phyloP scores from a whole-genome alignment of 1,140 invertebrate genomes.

The Cataglyphis hispanica region DNA sequence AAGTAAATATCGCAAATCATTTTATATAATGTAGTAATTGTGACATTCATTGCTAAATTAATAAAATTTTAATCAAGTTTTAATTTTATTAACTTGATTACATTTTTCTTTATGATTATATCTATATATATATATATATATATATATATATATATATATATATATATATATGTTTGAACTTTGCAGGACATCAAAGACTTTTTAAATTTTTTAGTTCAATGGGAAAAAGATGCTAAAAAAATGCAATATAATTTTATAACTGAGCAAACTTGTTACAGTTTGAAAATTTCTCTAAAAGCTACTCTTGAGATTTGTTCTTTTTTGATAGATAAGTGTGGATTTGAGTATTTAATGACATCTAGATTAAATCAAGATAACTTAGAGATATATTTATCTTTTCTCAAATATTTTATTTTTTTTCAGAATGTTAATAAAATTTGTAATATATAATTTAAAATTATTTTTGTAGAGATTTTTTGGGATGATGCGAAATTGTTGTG shows the following conservation, averaged over 20 bases:
- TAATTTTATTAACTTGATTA: background rate
- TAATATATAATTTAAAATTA: background rate
- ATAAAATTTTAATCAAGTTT: background rate
- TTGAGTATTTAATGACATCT: constrained; percentile 3
- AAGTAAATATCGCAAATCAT: background rate
- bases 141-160: too few species aligned
- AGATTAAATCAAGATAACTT: constrained; percentile 19
- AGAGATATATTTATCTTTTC: background rate
- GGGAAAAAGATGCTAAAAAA: constrained; percentile 9
- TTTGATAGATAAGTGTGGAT: background rate
- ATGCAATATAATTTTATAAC: constrained; percentile 20
- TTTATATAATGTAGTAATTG: constrained; percentile 17
- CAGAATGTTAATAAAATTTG: too few species aligned
- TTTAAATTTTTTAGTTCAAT: background rate
- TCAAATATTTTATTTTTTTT: too few species aligned
- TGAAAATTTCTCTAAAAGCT: constrained; percentile 8
- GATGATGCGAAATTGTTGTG: constrained; percentile 31
- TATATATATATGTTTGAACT: background rate
- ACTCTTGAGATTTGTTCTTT: constrained; percentile 26
- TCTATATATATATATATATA: too few species aligned
- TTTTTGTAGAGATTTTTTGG: constrained; percentile 39
- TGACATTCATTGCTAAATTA: background rate
- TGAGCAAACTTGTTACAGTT: constrained; percentile 9
- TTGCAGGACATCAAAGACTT: constrained; percentile 1
- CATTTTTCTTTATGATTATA: background rate